Evolutionary conservation across 2,888 invertebrate species (phyloP), one percentile per base, ranked within the genome.

Genomic region (Trissolcus brochymenae): DNA sequence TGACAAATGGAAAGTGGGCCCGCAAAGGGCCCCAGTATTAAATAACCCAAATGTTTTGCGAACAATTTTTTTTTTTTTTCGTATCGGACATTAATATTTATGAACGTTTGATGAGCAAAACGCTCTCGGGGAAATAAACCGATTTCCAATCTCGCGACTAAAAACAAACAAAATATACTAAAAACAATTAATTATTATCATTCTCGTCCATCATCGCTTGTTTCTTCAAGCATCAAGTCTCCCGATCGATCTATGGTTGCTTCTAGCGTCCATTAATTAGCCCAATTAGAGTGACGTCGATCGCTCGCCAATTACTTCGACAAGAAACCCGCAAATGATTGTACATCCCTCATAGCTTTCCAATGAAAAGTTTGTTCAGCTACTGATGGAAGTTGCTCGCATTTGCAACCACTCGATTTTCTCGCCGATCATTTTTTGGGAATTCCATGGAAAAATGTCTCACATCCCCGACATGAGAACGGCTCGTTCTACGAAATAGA

Each of bases 241-340:
- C 56, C 40, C 55, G 72, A 77, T 72, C 76, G 59, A 72, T 77
- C 62, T 56, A 62, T 53, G 59, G 59, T 67, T 78, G 62, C 73
- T 57, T 35, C 35, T 70, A 79, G 70, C 65, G 57, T 76, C 62
- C 78, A 73, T 81, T 81, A 81, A 81, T 81, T 80, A 81, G 78
- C 78, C 78, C 80, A 80, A 81, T 81, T 81, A 81, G 80, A 76
- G 80, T 72, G 80, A 78, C 79, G 76, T 71, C 77, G 76, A 81
- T 80, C 73, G 77, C 77, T 60, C 62, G 65, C 79, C 80, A 81
- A 80, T 81, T 81, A 80, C 80, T 81, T 78, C 78, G 60, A 55
- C 61, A 79, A 64, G 67, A 73, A 57, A 70, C 67, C 49, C 65
- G 35, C 54, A 56, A 43, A 56, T 60, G 64, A 55, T 77, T 59